These are phyloP conservation scores for Corydoras sp. DNA, from an alignment of 2,113 vertebrate genomes.

Conservation along the genomic window DNA sequence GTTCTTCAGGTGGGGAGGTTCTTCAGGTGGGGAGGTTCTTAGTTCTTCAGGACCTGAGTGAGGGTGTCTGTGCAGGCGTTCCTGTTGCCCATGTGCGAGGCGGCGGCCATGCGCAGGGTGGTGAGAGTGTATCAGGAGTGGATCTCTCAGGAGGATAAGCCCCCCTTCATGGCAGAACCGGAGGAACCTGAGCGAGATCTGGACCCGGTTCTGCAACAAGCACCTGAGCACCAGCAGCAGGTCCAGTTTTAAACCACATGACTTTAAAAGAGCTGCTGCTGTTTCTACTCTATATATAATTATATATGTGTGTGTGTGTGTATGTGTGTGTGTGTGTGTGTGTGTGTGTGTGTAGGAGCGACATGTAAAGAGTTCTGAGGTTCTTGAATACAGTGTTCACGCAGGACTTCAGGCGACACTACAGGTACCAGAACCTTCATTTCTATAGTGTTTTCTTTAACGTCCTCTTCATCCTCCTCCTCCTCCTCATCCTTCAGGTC, in stretches of 20 bases:
- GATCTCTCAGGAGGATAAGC: slow-evolving; percentile 95
- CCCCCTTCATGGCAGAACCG: slow-evolving; percentile 92
- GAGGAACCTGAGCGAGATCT: slow-evolving; percentile 67
- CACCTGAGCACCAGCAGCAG: slow-evolving; percentile 67
- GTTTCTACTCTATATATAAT: neutral
- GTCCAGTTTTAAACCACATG: slow-evolving; percentile 34
- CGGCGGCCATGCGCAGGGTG: slow-evolving; percentile 93
- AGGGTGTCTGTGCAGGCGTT: slow-evolving; percentile 71
- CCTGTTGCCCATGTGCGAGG: slow-evolving; percentile 93
- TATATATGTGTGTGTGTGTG: neutral
- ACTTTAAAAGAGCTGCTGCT: neutral
- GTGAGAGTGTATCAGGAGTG: slow-evolving; percentile 98
- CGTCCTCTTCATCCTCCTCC: too few species aligned
- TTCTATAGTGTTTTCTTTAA: neutral
- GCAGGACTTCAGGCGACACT: slow-evolving; percentile 87
- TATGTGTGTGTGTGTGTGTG: slow-evolving; percentile 20
- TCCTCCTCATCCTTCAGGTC: slow-evolving; percentile 62
- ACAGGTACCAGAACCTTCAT: slow-evolving; percentile 67
- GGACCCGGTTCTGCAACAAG: slow-evolving; percentile 65
- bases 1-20: too few species aligned
- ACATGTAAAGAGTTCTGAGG: slow-evolving; percentile 66
- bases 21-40: too few species aligned
- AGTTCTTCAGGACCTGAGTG: neutral
- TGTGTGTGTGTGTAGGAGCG: slow-evolving; percentile 65
- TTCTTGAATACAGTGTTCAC: slow-evolving; percentile 78